A percentile compares a stretch with the other conserved stretches of the same genome.
These are phyloP conservation scores for Pocillopora verrucosa DNA, from an alignment of 64 coral and sea anemone species.

Conservation along the genomic window DNA sequence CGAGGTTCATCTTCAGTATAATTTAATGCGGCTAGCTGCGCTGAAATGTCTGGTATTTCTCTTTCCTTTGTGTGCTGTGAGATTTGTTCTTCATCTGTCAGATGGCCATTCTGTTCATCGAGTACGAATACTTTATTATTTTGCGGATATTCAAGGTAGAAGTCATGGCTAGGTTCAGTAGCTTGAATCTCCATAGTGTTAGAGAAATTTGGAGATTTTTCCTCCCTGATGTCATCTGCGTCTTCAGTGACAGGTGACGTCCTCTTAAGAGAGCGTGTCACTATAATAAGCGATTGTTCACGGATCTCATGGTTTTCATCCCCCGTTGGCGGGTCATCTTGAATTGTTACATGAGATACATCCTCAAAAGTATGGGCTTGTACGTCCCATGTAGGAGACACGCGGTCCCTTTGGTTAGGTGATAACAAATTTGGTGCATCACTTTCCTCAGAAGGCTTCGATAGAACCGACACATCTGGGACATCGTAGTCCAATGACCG, in stretches of 20 bases:
- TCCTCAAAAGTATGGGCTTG: slow-evolving; percentile 2
- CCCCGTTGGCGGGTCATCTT: background rate
- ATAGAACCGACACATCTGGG: background rate
- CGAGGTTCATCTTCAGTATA: background rate
- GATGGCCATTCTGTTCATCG: background rate
- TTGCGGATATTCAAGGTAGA: slow-evolving; percentile 22
- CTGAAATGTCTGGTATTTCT: slow-evolving; percentile 22
- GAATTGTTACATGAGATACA: background rate
- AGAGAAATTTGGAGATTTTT: background rate
- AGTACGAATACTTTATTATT: background rate
- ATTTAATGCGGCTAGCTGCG: background rate
- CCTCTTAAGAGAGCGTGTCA: background rate
- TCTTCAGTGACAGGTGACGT: background rate
- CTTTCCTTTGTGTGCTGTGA: background rate
- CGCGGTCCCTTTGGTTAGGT: background rate
- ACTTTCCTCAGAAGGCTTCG: background rate
- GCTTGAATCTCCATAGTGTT: background rate
- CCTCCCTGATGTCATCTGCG: background rate
- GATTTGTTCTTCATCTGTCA: slow-evolving; percentile 23
- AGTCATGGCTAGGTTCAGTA: background rate
- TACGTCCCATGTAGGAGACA: slow-evolving; percentile 9
- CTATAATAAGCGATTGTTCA: background rate
- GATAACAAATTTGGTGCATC: background rate
- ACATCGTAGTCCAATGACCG: background rate
- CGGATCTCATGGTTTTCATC: background rate